phyloP scores from a whole-genome alignment of 2,113 vertebrate species.

The Chiloscyllium plagiosum region DNA sequence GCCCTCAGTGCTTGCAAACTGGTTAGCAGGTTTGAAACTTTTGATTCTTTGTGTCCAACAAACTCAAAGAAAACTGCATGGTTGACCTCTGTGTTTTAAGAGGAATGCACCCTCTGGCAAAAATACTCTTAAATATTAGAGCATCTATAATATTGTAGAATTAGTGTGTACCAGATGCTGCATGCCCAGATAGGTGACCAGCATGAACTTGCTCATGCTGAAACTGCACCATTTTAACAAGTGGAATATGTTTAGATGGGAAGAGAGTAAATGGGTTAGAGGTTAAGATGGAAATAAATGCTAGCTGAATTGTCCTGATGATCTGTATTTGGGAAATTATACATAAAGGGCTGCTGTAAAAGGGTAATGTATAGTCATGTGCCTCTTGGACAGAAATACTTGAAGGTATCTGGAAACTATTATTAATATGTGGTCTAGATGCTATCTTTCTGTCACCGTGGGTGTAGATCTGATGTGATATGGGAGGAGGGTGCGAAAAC shows the following conservation, averaged over 20 bases:
- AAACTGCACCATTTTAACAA: neutral
- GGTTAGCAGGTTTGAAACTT: too few species aligned
- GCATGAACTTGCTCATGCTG: neutral
- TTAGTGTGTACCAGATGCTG: neutral
- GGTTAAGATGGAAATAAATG: neutral
- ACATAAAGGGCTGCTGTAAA: slow-evolving; percentile 27
- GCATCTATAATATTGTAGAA: neutral
- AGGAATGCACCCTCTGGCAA: neutral
- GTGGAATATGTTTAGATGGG: neutral
- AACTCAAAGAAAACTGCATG: too few species aligned
- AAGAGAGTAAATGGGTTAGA: too few species aligned
- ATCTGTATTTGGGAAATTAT: slow-evolving; percentile 26
- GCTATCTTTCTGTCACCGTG: neutral
- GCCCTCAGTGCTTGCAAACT: too few species aligned
- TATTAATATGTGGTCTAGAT: slow-evolving; percentile 4
- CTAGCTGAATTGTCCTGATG: neutral
- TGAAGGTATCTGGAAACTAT: neutral
- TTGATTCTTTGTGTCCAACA: neutral
- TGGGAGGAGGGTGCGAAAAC: neutral
- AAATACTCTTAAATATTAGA: neutral
- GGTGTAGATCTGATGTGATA: too few species aligned
- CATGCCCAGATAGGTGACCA: neutral
- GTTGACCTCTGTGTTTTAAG: too few species aligned
- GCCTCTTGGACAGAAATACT: slow-evolving; percentile 3
- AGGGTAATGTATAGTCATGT: neutral